Conservation (phyloP, 2,888 invertebrate species). For the Teleogryllus oceanicus region DNA sequence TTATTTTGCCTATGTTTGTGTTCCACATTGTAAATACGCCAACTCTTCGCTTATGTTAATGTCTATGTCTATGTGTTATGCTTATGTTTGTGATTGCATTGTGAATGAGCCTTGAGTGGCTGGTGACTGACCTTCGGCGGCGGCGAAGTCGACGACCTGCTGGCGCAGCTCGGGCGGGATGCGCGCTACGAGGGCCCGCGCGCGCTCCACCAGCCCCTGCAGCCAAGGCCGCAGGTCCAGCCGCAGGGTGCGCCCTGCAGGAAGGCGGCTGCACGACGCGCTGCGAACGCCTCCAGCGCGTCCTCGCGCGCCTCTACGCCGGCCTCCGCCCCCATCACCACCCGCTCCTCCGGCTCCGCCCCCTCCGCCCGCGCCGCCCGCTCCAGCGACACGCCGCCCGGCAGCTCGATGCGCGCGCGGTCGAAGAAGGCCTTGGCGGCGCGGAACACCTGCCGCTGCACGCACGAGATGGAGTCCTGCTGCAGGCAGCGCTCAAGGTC, state of each 20-base stretch:
- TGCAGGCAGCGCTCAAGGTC: slow-evolving; percentile 55
- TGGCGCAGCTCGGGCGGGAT: slow-evolving; percentile 57
- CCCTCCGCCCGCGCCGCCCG: slow-evolving; percentile 43
- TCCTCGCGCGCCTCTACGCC: slow-evolving; percentile 54
- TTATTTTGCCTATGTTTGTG: no score
- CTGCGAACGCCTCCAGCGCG: slow-evolving; percentile 57
- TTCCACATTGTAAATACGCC: no score
- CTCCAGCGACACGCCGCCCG: slow-evolving; percentile 55
- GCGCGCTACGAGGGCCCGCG: slow-evolving; percentile 51
- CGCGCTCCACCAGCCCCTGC: slow-evolving; percentile 46
- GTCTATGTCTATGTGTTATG: no score
- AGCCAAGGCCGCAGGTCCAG: slow-evolving; percentile 51
- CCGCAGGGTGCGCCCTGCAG: slow-evolving; percentile 54
- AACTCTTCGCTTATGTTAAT: no score
- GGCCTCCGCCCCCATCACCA: slow-evolving; percentile 50
- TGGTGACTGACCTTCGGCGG: slow-evolving; percentile 53
- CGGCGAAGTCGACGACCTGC: slow-evolving; percentile 54
- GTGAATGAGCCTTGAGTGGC: rapidly evolving
- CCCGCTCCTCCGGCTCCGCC: slow-evolving; percentile 50
- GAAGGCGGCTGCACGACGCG: slow-evolving; percentile 54
- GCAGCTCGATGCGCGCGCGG: slow-evolving; percentile 55
- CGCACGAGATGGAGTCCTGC: slow-evolving; percentile 61
- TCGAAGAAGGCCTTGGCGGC: slow-evolving; percentile 58
- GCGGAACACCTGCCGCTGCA: slow-evolving; percentile 58
- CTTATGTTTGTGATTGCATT: no score